A percentile compares a stretch with the other conserved stretches of the same genome.
Evolutionary conservation across 2,888 invertebrate species (phyloP).

Genomic region (Acronicta aceris): DNA sequence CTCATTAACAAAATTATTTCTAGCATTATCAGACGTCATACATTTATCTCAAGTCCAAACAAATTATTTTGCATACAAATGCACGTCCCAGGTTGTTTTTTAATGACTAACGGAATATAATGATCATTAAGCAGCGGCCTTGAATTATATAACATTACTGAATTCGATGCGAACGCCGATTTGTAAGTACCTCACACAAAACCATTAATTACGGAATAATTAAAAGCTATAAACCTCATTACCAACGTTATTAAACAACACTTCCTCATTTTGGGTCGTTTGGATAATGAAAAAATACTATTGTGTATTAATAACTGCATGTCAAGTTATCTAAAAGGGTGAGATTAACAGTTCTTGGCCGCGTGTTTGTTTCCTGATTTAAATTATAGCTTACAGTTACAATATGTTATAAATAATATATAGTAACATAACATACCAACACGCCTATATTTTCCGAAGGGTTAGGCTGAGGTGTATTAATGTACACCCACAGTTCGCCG

Average conservation of each 20-base stretch:
- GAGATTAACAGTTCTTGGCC: constrained; percentile 8
- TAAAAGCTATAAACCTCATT: constrained; percentile 48
- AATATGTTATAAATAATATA: neutral
- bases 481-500: no score
- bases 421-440: no score
- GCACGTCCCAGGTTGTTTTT: constrained; percentile 2
- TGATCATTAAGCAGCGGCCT: constrained; percentile 37
- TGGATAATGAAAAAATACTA: constrained; percentile 20
- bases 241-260: constrained; percentile 33
- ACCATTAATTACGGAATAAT: constrained; percentile 53
- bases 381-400: neutral
- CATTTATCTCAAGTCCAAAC: neutral
- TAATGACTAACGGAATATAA: constrained; percentile 35
- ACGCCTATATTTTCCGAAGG: no score
- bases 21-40: no score
- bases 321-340: constrained; percentile 29
- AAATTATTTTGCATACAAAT: constrained; percentile 7
- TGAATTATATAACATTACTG: constrained; percentile 39
- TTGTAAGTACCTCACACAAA: constrained; percentile 23
- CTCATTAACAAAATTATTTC: no score
- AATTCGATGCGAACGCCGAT: constrained; percentile 36
- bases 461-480: no score
- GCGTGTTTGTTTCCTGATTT: constrained; percentile 11
- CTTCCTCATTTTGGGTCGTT: constrained; percentile 45
- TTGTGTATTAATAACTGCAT: constrained; percentile 35